phyloP scores from a whole-genome alignment of 2,888 invertebrate species.

The Amphipyra berbera region DNA sequence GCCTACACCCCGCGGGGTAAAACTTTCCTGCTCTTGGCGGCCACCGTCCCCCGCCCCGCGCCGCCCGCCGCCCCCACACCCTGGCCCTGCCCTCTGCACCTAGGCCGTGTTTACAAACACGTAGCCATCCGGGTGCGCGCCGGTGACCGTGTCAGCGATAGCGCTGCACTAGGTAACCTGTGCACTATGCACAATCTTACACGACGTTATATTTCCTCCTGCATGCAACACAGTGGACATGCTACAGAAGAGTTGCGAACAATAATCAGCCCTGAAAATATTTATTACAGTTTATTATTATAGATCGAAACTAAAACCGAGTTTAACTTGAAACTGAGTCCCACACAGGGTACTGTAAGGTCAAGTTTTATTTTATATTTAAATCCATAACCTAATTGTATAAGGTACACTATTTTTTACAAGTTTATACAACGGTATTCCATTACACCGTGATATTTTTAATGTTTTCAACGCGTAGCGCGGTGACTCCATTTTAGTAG shows the following conservation, averaged over 20 bases:
- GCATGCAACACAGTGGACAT: not conserved
- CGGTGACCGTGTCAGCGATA: conserved; percentile 36
- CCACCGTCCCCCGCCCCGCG: not conserved
- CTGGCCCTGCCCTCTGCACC: conserved; percentile 40
- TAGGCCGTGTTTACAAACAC: conserved; percentile 51
- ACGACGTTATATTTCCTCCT: not conserved
- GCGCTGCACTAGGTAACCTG: conserved; percentile 43
- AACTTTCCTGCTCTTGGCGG: conserved; percentile 43
- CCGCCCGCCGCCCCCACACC: conserved; percentile 5
- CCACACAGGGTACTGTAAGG: too few relatives aligned
- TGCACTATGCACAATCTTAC: conserved; percentile 27
- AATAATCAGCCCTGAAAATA: not conserved
- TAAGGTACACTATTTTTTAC: too few relatives aligned
- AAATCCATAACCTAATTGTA: too few relatives aligned
- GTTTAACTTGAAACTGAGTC: too few relatives aligned
- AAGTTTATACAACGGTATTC: too few relatives aligned
- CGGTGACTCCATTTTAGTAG: too few relatives aligned
- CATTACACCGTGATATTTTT: too few relatives aligned
- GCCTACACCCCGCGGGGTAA: conserved; percentile 30
- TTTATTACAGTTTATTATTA: too few relatives aligned
- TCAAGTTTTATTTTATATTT: too few relatives aligned
- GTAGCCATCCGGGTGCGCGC: conserved; percentile 47
- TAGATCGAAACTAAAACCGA: too few relatives aligned
- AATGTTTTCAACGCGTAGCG: too few relatives aligned
- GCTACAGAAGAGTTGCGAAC: not conserved